phyloP scores from a whole-genome alignment of 2,113 vertebrate species.

The Varanus komodoensis region DNA sequence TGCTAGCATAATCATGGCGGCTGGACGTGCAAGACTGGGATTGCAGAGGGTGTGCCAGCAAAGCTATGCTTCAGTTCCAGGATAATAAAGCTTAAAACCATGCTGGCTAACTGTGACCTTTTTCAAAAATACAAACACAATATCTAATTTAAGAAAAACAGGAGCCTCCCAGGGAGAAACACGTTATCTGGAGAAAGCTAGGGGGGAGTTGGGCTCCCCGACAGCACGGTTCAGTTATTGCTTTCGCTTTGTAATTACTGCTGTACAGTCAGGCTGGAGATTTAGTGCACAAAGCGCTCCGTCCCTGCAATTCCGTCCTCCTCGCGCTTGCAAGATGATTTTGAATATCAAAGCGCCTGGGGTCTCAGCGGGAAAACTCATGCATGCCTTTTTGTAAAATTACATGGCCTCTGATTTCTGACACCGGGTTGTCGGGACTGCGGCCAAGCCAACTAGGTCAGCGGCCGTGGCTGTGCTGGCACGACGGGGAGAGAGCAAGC shows the following conservation, averaged over 20 bases:
- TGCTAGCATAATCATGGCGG: conserved; percentile 66
- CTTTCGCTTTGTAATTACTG: conserved; percentile 75
- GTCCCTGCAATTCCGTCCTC: conserved; percentile 58
- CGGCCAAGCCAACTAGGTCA: not conserved
- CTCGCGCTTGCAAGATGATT: conserved; percentile 34
- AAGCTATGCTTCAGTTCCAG: conserved; percentile 62
- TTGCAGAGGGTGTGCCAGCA: conserved; percentile 57
- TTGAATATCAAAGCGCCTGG: conserved; percentile 31
- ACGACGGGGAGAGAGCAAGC: not conserved
- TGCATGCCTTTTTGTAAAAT: rapidly evolving
- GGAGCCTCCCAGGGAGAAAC: conserved; percentile 63
- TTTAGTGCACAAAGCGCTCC: conserved; percentile 59
- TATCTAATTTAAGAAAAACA: conserved; percentile 74
- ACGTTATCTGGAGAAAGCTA: conserved; percentile 61
- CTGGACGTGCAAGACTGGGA: conserved; percentile 53
- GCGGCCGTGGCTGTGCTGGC: not conserved
- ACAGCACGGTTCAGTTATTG: conserved; percentile 64
- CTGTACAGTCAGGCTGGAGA: conserved; percentile 66
- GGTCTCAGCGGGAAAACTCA: not conserved
- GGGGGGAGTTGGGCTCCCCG: conserved; percentile 50
- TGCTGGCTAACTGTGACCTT: conserved; percentile 66
- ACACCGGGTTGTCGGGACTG: not conserved
- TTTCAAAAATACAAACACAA: conserved; percentile 69
- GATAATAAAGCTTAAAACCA: conserved; percentile 68
- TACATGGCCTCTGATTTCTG: not conserved